These are phyloP conservation scores for Tolypeutes matacus DNA, from an alignment of 2,797 vertebrate species.

Conservation along the genomic window DNA sequence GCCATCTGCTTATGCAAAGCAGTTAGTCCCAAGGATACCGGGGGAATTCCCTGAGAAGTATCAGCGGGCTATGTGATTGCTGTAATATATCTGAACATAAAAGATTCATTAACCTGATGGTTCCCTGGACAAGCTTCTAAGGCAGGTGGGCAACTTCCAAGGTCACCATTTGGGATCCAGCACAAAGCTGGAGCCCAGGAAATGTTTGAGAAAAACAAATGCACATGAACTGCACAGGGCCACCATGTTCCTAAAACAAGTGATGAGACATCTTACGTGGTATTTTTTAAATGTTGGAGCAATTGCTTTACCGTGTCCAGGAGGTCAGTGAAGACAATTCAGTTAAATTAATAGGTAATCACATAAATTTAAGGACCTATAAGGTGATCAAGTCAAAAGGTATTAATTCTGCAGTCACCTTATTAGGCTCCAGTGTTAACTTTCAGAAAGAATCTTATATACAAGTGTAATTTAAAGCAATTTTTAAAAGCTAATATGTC, in stretches of 20 bases:
- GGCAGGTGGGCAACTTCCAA: background rate
- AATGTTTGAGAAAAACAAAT: conserved; percentile 10
- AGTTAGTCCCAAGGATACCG: background rate
- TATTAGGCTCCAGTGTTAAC: background rate
- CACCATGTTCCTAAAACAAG: conserved; percentile 38
- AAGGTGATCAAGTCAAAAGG: no score
- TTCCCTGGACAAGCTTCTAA: background rate
- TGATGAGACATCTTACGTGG: background rate
- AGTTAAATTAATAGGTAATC: background rate
- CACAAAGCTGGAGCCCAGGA: background rate
- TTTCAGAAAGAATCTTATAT: background rate
- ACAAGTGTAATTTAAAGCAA: background rate
- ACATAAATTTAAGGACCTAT: background rate
- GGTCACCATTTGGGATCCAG: background rate
- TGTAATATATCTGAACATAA: background rate
- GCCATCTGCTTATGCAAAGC: background rate
- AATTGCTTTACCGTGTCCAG: background rate
- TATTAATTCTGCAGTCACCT: background rate
- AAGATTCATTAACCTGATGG: background rate
- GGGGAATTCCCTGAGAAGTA: background rate
- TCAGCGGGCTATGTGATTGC: background rate
- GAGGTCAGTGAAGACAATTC: background rate
- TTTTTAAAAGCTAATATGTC: background rate
- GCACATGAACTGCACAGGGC: background rate
- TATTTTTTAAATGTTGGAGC: background rate